Evolutionary conservation across 1,140 invertebrate species (phyloP).

Genomic region (Mesaphorura yosii): DNA sequence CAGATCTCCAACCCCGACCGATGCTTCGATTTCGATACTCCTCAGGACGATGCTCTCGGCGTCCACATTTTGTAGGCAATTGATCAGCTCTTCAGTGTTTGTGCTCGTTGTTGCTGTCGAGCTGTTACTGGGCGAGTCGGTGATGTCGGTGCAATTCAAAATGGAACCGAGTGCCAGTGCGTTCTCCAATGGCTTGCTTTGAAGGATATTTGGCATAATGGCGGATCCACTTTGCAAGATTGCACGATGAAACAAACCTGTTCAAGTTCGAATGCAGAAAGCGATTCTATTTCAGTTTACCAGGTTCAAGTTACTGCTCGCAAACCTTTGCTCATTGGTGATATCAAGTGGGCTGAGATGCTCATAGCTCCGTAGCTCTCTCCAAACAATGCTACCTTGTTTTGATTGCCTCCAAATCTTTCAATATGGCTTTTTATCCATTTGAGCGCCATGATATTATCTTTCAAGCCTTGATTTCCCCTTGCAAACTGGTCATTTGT

Average conservation of each 20-base stretch:
- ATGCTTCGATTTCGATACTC: background rate
- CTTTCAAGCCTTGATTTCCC: slow-evolving; percentile 48
- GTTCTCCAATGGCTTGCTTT: background rate
- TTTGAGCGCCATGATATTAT: slow-evolving; percentile 43
- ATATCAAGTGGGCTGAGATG: slow-evolving; percentile 9
- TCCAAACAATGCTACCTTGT: slow-evolving; percentile 12
- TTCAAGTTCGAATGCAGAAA: background rate
- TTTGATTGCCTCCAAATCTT: slow-evolving; percentile 15
- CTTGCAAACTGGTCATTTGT: slow-evolving; percentile 40
- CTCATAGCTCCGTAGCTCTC: slow-evolving; percentile 3
- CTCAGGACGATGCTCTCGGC: background rate
- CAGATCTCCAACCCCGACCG: too few species aligned
- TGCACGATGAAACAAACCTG: slow-evolving; percentile 6
- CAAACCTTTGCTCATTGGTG: slow-evolving; percentile 15
- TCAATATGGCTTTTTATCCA: slow-evolving; percentile 39
- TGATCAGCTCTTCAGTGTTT: background rate
- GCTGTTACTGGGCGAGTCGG: too few species aligned
- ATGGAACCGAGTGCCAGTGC: background rate
- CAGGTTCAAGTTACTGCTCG: background rate
- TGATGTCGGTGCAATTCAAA: slow-evolving; percentile 5
- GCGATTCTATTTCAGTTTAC: background rate
- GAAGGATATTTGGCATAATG: background rate
- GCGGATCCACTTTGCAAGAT: background rate
- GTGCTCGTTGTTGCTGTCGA: slow-evolving; percentile 2
- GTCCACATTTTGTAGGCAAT: background rate